A percentile compares a stretch with the other conserved stretches of the same genome.
Conservation (phyloP, 2,888 invertebrate species). For the Netelia virgata region DNA sequence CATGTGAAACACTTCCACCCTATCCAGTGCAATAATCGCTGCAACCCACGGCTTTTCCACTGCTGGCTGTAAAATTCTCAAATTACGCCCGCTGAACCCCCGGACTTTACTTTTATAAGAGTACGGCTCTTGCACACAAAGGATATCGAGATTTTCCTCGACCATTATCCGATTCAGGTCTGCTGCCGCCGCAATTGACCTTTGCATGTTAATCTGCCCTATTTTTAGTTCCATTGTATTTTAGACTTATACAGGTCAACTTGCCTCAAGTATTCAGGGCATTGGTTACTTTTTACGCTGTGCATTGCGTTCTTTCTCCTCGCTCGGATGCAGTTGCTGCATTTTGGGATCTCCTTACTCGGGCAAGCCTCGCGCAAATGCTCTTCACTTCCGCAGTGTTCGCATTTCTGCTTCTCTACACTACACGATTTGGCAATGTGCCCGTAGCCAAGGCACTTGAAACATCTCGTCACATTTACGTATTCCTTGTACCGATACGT, state of each 20-base stretch:
- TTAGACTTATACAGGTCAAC: not conserved
- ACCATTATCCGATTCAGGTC: not conserved
- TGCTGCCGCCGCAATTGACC: not conserved
- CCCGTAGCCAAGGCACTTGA: conserved; percentile 25
- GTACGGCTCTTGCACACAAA: conserved; percentile 60
- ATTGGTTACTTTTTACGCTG: not conserved
- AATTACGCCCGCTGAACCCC: not conserved
- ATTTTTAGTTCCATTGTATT: not conserved
- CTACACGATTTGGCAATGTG: conserved; percentile 32
- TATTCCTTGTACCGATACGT: conserved; percentile 4
- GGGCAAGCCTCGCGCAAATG: not conserved
- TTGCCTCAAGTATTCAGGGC: conserved; percentile 12
- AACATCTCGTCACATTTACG: conserved; percentile 26
- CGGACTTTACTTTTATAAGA: not conserved
- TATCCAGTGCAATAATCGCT: not conserved
- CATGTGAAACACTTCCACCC: conserved; percentile 24
- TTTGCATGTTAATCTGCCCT: conserved; percentile 14
- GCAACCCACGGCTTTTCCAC: not conserved
- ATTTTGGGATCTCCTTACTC: not conserved
- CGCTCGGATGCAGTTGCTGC: not conserved
- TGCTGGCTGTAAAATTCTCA: not conserved
- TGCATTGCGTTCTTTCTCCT: not conserved
- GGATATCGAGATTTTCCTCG: not conserved
- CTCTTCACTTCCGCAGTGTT: conserved; percentile 1
- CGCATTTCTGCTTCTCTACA: not conserved